A percentile compares a stretch with the other conserved stretches of the same genome.
Evolutionary conservation across 2,113 vertebrate genomes (phyloP).

Genomic region (Columba janthina): DNA sequence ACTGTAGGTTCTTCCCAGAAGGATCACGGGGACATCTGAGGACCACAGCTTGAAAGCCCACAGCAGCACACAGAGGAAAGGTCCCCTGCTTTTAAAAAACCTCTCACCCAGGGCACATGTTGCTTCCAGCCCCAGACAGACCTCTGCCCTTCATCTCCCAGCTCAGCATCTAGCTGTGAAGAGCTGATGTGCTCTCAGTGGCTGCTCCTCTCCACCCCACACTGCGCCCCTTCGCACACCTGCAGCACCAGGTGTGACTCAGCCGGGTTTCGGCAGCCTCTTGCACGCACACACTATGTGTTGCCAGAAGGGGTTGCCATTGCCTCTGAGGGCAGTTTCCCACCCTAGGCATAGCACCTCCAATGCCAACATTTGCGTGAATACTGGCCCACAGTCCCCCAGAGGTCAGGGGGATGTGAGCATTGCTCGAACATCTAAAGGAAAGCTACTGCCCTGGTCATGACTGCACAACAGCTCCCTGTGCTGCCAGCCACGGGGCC

Average conservation of each 20-base stretch:
- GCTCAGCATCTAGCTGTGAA: not conserved
- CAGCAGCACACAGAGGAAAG: not conserved
- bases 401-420: not conserved
- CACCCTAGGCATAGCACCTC: not conserved
- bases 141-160: not conserved
- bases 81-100: not conserved
- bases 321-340: not conserved
- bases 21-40: not conserved
- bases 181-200: fast-evolving
- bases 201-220: not conserved
- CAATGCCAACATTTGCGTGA: not conserved
- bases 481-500: not conserved
- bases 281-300: not conserved
- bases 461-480: fast-evolving
- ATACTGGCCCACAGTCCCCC: fast-evolving
- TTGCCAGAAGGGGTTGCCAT: not conserved
- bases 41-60: fast-evolving
- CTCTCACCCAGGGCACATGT: fast-evolving
- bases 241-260: not conserved
- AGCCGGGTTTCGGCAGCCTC: not conserved
- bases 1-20: not conserved
- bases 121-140: not conserved
- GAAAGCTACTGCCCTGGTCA: not conserved
- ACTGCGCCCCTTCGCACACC: fast-evolving
- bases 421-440: not conserved